Evolutionary conservation across 2,888 invertebrate species (phyloP).

Genomic region (Harpalus rubripes): DNA sequence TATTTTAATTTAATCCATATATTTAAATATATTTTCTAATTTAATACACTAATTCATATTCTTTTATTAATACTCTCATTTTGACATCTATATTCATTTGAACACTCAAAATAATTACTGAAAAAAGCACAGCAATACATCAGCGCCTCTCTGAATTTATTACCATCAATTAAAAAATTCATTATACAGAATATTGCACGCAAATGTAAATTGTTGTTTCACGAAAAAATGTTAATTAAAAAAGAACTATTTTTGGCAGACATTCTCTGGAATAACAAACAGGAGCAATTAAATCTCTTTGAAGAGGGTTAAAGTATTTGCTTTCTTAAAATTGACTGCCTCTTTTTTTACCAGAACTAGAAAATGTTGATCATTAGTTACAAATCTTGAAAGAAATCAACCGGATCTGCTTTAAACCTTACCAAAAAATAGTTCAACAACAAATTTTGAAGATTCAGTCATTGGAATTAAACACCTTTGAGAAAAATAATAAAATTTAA

Average conservation of each 20-base stretch:
- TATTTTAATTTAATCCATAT: slow-evolving; percentile 47
- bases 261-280: neutral
- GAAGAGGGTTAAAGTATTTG: neutral
- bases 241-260: slow-evolving; percentile 24
- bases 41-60: slow-evolving; percentile 30
- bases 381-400: too few relatives aligned
- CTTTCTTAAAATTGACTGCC: too few relatives aligned
- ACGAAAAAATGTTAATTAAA: slow-evolving; percentile 45
- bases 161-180: slow-evolving; percentile 59
- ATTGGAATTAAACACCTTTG: too few relatives aligned
- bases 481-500: too few relatives aligned
- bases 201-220: slow-evolving; percentile 33
- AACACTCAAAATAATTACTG: slow-evolving; percentile 42
- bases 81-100: slow-evolving; percentile 52
- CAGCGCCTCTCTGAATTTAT: slow-evolving; percentile 51
- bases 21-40: slow-evolving; percentile 28
- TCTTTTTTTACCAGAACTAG: too few relatives aligned
- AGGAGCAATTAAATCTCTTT: slow-evolving; percentile 26
- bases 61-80: slow-evolving; percentile 8
- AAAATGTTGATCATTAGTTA: too few relatives aligned
- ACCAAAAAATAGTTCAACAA: too few relatives aligned
- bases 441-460: too few relatives aligned
- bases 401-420: too few relatives aligned
- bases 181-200: slow-evolving; percentile 56
- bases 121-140: slow-evolving; percentile 47